Percentiles rank a stretch among this genome's conserved stretches.
Conservation (phyloP, 2,888 invertebrate species). For the Epicampocera succincta region DNA sequence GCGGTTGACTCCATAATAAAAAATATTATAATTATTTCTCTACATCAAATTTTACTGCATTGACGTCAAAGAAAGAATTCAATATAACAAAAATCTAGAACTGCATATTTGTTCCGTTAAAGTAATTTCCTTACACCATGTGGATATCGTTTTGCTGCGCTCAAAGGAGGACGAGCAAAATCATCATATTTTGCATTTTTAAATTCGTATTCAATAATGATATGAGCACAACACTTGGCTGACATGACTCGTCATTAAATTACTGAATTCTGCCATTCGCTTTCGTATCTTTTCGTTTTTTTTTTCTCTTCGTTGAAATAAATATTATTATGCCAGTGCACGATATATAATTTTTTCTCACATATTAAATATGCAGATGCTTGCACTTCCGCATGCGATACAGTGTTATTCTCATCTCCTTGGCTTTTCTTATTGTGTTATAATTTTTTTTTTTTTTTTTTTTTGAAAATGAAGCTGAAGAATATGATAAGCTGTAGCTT, state of each 20-base stretch:
- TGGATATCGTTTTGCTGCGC: background rate
- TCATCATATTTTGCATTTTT: background rate
- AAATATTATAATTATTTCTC: too few species aligned
- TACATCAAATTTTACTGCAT: too few species aligned
- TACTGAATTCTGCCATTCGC: constrained; percentile 24
- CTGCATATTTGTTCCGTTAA: constrained; percentile 12
- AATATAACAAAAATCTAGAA: background rate
- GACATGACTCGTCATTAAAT: constrained; percentile 38
- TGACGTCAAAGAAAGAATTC: too few species aligned
- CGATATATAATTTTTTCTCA: background rate
- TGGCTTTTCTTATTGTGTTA: background rate
- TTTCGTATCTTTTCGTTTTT: constrained; percentile 1
- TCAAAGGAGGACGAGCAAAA: too few species aligned
- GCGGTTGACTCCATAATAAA: too few species aligned
- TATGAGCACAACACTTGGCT: constrained; percentile 13
- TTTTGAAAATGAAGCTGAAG: background rate
- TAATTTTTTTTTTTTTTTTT: too few species aligned
- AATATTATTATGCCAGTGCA: constrained; percentile 20
- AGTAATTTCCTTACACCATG: constrained; percentile 10
- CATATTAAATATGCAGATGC: constrained; percentile 14
- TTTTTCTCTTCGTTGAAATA: background rate
- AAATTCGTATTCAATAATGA: constrained; percentile 37
- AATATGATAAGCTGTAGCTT: background rate
- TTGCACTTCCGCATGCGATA: constrained; percentile 14
- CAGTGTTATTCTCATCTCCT: background rate